Evolutionary conservation across 2,113 vertebrate genomes (phyloP).

Genomic region (Seriola quinqueradiata): DNA sequence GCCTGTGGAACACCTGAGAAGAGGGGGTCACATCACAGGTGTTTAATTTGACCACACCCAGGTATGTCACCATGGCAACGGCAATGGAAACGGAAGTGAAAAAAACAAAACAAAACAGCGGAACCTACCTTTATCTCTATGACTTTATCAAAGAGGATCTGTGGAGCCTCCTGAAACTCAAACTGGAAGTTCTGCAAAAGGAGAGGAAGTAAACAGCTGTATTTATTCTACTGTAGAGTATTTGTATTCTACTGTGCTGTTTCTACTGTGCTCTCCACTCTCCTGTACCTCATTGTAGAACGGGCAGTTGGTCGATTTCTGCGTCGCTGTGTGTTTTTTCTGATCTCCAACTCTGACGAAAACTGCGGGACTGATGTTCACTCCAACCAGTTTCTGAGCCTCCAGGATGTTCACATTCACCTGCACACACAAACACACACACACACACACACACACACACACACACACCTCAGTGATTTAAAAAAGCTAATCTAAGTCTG

Average conservation of each 20-base stretch:
- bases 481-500: neutral
- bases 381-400: slow-evolving; percentile 93
- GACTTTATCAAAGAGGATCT: slow-evolving; percentile 91
- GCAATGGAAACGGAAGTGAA: neutral
- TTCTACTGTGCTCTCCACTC: neutral
- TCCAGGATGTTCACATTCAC: slow-evolving; percentile 92
- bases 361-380: slow-evolving; percentile 95
- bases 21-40: slow-evolving; percentile 7
- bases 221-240: neutral
- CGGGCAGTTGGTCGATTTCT: slow-evolving; percentile 86
- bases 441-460: too few relatives aligned
- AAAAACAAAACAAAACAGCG: neutral
- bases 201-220: neutral
- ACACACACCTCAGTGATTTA: too few relatives aligned
- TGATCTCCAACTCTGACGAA: slow-evolving; percentile 89
- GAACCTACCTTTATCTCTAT: slow-evolving; percentile 90
- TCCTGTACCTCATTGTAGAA: slow-evolving; percentile 74
- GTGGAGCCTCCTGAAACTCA: slow-evolving; percentile 90
- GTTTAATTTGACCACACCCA: neutral
- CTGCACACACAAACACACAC: slow-evolving; percentile 65
- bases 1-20: slow-evolving; percentile 92
- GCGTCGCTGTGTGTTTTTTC: slow-evolving; percentile 87
- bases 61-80: neutral
- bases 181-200: slow-evolving; percentile 92
- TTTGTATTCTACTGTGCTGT: neutral